A percentile compares a stretch with the other conserved stretches of the same genome.
Evolutionary conservation across 2,113 vertebrate genomes (phyloP).

Genomic region (Calyptomena viridis): DNA sequence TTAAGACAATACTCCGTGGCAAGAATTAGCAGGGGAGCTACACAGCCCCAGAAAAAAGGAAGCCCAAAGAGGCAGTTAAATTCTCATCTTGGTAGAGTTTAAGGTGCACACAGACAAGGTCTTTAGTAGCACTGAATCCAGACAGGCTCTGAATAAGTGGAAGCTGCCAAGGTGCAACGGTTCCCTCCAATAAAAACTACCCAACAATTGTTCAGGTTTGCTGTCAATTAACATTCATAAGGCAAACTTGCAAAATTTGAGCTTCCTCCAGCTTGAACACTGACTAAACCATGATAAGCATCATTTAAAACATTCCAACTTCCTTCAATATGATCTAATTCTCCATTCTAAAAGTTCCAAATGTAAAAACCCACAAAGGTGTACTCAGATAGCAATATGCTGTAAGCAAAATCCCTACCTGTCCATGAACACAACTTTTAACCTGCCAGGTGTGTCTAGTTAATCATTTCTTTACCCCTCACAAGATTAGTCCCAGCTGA

Average conservation of each 20-base stretch:
- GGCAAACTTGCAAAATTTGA: background rate
- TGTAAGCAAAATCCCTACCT: background rate
- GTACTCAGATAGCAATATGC: fast-evolving
- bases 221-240: background rate
- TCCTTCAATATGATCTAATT: background rate
- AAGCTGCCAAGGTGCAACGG: background rate
- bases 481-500: background rate
- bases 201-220: background rate
- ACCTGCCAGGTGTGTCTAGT: fast-evolving
- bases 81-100: background rate
- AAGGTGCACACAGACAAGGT: background rate
- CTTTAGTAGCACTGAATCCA: fast-evolving
- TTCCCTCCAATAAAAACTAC: background rate
- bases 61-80: background rate
- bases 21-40: background rate
- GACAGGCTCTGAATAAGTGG: fast-evolving
- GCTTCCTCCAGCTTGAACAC: background rate
- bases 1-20: background rate
- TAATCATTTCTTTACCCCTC: background rate
- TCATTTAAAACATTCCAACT: background rate
- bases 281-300: background rate
- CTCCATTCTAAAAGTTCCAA: background rate
- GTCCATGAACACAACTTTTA: fast-evolving
- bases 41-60: background rate
- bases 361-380: fast-evolving